Evolutionary conservation across 2,888 invertebrate genomes (phyloP).

Genomic region (Drosophila pegasa): DNA sequence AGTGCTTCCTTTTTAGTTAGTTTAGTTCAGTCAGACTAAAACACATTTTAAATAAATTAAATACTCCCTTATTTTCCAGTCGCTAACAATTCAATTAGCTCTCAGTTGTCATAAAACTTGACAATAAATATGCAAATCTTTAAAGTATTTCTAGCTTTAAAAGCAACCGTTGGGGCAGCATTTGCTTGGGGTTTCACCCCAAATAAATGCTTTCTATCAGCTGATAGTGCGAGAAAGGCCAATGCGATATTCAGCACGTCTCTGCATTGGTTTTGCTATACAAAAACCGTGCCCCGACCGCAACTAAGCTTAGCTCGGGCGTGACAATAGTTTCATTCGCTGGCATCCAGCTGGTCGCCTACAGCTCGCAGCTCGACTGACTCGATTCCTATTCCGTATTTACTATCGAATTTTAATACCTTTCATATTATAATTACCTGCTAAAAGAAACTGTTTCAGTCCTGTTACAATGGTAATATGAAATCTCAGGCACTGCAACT

Average conservation of each 20-base stretch:
- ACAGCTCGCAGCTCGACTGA: conserved; percentile 36
- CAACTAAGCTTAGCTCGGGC: conserved; percentile 25
- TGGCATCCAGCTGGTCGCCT: conserved; percentile 10
- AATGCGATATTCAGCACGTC: conserved; percentile 55
- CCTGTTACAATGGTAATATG: background rate
- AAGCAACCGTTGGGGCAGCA: background rate
- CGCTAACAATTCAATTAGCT: conserved; percentile 30
- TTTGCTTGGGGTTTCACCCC: conserved; percentile 18
- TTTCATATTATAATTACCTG: too few species aligned
- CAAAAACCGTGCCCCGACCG: conserved; percentile 43
- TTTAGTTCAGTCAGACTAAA: too few species aligned
- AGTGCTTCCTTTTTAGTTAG: too few species aligned
- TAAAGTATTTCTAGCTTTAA: background rate
- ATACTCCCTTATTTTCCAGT: background rate
- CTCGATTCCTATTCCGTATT: conserved; percentile 3
- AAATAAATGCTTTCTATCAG: background rate
- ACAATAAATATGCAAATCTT: conserved; percentile 2
- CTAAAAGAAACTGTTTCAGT: background rate
- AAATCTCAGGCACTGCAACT: background rate
- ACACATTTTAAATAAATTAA: too few species aligned
- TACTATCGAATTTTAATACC: too few species aligned
- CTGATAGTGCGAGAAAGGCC: background rate
- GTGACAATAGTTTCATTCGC: conserved; percentile 13
- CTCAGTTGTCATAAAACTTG: conserved; percentile 6
- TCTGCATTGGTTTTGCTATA: conserved; percentile 31